A percentile compares a stretch with the other conserved stretches of the same genome.
phyloP scores from a whole-genome alignment of 2,888 invertebrate species.

The Meghimatium bilineatum region DNA sequence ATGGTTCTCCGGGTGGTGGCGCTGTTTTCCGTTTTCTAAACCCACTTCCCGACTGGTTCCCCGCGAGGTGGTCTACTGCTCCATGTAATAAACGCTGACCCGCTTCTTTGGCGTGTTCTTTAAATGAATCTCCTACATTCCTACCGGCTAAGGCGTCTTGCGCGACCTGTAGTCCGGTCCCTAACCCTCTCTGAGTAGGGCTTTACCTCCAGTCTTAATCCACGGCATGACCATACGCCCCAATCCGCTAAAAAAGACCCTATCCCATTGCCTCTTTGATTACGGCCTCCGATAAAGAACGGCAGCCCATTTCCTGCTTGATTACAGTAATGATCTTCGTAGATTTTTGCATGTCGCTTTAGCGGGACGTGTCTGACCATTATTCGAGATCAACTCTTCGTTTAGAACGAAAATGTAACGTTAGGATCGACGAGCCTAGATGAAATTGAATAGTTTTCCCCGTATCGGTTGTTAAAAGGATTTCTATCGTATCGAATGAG shows the following conservation, averaged over 20 bases:
- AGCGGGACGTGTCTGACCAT: not conserved
- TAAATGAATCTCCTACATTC: not conserved
- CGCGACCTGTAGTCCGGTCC: slow-evolving; percentile 19
- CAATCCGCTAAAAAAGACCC: slow-evolving; percentile 18
- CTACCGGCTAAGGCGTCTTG: slow-evolving; percentile 21
- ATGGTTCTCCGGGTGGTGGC: not conserved
- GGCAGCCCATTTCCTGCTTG: not conserved
- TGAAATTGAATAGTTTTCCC: slow-evolving; percentile 19
- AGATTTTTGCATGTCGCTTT: not conserved
- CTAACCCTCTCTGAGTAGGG: slow-evolving; percentile 24
- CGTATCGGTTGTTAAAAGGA: slow-evolving; percentile 28
- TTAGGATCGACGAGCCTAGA: slow-evolving; percentile 31
- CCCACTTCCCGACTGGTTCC: not conserved
- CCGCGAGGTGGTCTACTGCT: not conserved
- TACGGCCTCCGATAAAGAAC: not conserved
- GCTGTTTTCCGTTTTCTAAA: not conserved
- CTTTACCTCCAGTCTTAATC: slow-evolving; percentile 35
- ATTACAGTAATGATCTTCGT: slow-evolving; percentile 4
- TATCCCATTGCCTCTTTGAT: not conserved
- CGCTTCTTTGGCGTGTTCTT: not conserved
- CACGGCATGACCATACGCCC: slow-evolving; percentile 22
- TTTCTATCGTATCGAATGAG: slow-evolving; percentile 31
- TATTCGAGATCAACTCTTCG: not conserved
- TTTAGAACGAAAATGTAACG: slow-evolving; percentile 28
- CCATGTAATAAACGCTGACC: not conserved